Conservation (phyloP, 2,888 invertebrate species). For the Oscheius sp. region DNA sequence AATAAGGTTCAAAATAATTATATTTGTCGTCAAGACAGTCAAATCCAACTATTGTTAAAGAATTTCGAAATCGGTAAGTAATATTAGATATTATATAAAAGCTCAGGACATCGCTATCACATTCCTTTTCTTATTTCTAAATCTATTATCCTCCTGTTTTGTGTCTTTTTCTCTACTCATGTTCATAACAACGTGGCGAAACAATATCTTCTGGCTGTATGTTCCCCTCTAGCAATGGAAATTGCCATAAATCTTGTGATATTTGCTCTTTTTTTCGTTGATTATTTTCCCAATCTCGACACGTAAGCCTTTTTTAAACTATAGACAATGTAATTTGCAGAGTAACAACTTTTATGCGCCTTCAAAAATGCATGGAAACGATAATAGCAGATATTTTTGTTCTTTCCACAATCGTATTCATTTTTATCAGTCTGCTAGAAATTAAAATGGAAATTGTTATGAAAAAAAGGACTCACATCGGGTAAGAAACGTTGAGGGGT, state of each 20-base stretch:
- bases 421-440: conserved; percentile 6
- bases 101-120: not conserved
- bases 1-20: not conserved
- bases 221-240: not conserved
- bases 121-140: not conserved
- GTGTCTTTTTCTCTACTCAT: conserved; percentile 8
- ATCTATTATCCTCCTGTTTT: not conserved
- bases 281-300: conserved; percentile 19
- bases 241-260: not conserved
- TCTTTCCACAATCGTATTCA: too few species aligned
- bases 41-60: not conserved
- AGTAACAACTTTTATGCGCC: not conserved
- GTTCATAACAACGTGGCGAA: conserved; percentile 18
- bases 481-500: too few species aligned
- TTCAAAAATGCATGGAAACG: not conserved
- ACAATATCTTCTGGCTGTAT: conserved; percentile 1
- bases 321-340: not conserved
- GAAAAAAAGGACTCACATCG: not conserved
- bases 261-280: not conserved
- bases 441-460: not conserved
- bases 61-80: conserved; percentile 10
- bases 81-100: not conserved
- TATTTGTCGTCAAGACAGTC: not conserved
- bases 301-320: not conserved
- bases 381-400: not conserved